A percentile compares a stretch with the other conserved stretches of the same genome.
phyloP scores from a whole-genome alignment of 2,888 invertebrate species.

The Agriopis marginaria region DNA sequence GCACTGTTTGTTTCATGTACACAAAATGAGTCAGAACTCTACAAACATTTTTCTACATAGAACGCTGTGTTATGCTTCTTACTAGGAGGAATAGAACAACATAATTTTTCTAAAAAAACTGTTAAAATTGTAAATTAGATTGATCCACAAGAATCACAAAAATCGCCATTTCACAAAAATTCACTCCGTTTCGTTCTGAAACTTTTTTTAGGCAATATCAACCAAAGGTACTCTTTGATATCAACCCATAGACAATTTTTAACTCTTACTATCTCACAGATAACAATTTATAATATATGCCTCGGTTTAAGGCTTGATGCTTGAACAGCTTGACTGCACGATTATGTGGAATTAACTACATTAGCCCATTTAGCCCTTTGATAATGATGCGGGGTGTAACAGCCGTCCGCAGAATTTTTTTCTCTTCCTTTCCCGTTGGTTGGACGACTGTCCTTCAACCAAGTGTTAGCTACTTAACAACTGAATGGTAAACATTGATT shows the following conservation, averaged over 20 bases:
- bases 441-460: no score
- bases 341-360: no score
- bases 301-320: no score
- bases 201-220: not conserved
- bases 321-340: no score
- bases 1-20: conserved; percentile 40
- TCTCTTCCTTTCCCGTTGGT: no score
- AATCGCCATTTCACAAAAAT: conserved; percentile 82
- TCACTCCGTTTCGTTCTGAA: conserved; percentile 37
- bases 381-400: no score
- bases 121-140: conserved; percentile 55
- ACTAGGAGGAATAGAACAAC: conserved; percentile 41
- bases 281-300: not conserved
- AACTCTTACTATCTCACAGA: not conserved
- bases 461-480: no score
- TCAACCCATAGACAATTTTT: conserved; percentile 1
- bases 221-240: no score
- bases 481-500: no score
- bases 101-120: conserved; percentile 45
- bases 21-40: conserved; percentile 28
- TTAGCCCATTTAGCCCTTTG: no score
- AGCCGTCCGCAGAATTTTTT: no score
- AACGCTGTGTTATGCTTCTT: conserved; percentile 22
- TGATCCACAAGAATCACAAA: conserved; percentile 72
- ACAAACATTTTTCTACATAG: conserved; percentile 33